A percentile compares a stretch with the other conserved stretches of the same genome.
phyloP scores from a whole-genome alignment of 1,140 invertebrate species.

The Conopomorpha cramerella region DNA sequence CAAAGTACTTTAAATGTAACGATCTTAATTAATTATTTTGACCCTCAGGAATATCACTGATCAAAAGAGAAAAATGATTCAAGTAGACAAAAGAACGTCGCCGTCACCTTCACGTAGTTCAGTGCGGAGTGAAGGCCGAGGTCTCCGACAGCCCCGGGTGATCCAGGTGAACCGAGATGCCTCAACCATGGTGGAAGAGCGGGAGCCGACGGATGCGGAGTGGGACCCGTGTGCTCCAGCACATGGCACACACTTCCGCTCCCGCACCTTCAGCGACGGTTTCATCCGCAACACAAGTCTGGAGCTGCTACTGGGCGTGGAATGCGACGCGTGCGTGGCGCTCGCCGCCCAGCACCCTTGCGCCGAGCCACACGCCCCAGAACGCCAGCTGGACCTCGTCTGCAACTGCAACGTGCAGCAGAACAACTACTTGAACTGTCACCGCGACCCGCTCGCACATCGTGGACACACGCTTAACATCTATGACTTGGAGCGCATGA shows the following conservation, averaged over 20 bases:
- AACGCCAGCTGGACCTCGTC: slow-evolving; percentile 44
- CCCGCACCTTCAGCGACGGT: slow-evolving; percentile 53
- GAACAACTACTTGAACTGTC: slow-evolving; percentile 40
- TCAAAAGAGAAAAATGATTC: slow-evolving; percentile 27
- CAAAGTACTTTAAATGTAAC: too few species aligned
- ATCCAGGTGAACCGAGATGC: slow-evolving; percentile 56
- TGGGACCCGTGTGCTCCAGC: slow-evolving; percentile 24
- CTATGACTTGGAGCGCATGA: slow-evolving; percentile 46
- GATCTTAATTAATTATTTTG: too few species aligned
- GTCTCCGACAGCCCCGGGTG: slow-evolving; percentile 44
- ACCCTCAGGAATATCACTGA: too few species aligned
- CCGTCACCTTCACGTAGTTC: slow-evolving; percentile 47
- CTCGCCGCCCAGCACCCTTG: slow-evolving; percentile 38
- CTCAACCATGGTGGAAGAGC: slow-evolving; percentile 49
- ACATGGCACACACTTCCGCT: slow-evolving; percentile 35
- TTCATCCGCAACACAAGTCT: slow-evolving; percentile 56
- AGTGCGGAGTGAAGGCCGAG: slow-evolving; percentile 37
- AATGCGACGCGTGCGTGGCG: slow-evolving; percentile 51
- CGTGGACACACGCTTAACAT: slow-evolving; percentile 41
- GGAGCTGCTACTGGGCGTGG: slow-evolving; percentile 49
- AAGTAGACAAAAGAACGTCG: slow-evolving; percentile 42
- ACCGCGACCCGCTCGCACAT: slow-evolving; percentile 26
- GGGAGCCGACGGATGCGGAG: slow-evolving; percentile 13
- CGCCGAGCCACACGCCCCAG: slow-evolving; percentile 32
- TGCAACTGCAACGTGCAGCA: slow-evolving; percentile 52